phyloP scores from a whole-genome alignment of 1,140 invertebrate genomes.

The Amyelois transitella region DNA sequence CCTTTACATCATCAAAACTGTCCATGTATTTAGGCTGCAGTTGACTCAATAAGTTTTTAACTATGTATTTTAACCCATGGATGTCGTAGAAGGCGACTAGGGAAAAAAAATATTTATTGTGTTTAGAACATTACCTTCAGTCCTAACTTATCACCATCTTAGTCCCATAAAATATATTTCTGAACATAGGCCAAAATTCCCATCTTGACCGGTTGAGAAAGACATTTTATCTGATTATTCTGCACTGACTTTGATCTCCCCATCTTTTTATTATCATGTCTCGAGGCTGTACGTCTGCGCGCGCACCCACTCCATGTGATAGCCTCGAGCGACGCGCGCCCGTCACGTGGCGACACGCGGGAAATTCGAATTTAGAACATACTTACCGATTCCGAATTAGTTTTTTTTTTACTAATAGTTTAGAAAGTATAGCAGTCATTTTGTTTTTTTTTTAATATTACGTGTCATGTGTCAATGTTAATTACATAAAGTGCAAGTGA shows the following conservation, averaged over 20 bases:
- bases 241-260: conserved; percentile 35
- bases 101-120: too few relatives aligned
- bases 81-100: too few relatives aligned
- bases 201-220: neutral
- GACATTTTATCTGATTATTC: neutral
- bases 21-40: too few relatives aligned
- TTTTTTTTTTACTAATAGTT: too few relatives aligned
- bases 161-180: too few relatives aligned
- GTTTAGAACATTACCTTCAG: too few relatives aligned
- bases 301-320: conserved; percentile 64
- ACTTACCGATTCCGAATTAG: conserved; percentile 16
- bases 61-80: too few relatives aligned
- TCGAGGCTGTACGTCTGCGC: conserved; percentile 30
- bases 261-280: conserved; percentile 57
- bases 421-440: too few relatives aligned
- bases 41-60: too few relatives aligned
- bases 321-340: conserved; percentile 64
- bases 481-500: neutral
- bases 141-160: too few relatives aligned
- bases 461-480: conserved; percentile 1
- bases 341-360: conserved; percentile 52
- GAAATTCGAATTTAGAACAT: conserved; percentile 20
- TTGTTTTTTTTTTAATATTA: neutral
- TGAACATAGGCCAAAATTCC: too few relatives aligned
- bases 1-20: too few relatives aligned